Conservation (phyloP, 2,888 invertebrate species). For the Himalopsyche japonica region DNA sequence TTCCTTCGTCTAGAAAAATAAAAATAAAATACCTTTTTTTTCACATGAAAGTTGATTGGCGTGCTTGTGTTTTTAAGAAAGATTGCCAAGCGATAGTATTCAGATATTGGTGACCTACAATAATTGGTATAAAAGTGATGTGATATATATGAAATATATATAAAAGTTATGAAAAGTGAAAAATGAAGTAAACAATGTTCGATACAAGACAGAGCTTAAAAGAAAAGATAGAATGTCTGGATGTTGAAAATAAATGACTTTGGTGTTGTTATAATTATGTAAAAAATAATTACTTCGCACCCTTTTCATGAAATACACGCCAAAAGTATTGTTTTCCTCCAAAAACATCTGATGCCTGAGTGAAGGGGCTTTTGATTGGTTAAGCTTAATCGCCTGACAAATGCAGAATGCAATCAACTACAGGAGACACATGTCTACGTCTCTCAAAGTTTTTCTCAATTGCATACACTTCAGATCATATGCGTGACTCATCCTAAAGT, state of each 20-base stretch:
- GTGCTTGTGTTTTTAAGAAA: no score
- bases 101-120: no score
- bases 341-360: neutral
- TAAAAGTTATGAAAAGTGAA: no score
- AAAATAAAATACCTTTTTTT: no score
- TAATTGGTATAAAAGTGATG: no score
- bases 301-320: neutral
- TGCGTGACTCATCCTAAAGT: no score
- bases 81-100: no score
- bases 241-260: neutral
- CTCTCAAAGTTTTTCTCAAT: neutral
- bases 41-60: no score
- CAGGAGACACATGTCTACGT: slow-evolving; percentile 5
- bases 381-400: slow-evolving; percentile 35
- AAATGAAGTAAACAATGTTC: no score
- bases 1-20: no score
- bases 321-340: neutral
- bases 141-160: no score
- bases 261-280: neutral
- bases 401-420: slow-evolving; percentile 31
- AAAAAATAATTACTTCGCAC: neutral
- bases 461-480: neutral
- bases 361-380: slow-evolving; percentile 27
- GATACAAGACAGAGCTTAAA: neutral
- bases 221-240: neutral